Conservation (phyloP, 1,140 invertebrate species). For the Bombus soroeensis region DNA sequence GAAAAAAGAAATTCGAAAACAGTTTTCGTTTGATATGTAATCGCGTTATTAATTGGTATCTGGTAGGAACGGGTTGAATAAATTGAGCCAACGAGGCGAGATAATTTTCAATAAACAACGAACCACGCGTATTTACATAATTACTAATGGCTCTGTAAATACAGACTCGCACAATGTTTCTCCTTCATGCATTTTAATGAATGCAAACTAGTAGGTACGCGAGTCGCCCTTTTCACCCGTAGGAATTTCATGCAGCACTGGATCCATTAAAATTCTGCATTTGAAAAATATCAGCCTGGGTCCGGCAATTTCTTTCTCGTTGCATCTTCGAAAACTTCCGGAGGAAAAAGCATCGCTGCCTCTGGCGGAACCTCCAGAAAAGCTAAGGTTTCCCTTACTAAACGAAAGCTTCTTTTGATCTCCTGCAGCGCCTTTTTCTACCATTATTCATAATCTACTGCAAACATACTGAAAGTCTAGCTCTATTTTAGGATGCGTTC, state of each 20-base stretch:
- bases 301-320: not conserved
- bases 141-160: slow-evolving; percentile 35
- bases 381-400: not conserved
- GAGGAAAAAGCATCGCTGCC: not conserved
- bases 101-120: slow-evolving; percentile 25
- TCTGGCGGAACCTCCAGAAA: not conserved
- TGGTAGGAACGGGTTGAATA: not conserved
- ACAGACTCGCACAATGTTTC: slow-evolving; percentile 6
- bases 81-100: not conserved
- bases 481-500: not conserved
- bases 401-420: slow-evolving; percentile 24
- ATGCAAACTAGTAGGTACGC: not conserved
- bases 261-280: slow-evolving; percentile 33
- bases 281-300: not conserved
- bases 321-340: not conserved
- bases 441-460: slow-evolving; percentile 29
- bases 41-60: not conserved
- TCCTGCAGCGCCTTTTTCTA: not conserved
- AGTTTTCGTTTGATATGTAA: not conserved
- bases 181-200: slow-evolving; percentile 47
- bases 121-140: not conserved
- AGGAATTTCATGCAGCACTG: slow-evolving; percentile 7
- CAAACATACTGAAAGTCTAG: not conserved
- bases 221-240: no score
- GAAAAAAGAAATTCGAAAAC: not conserved